Base-by-base conservation (phyloP, 2,113 vertebrate genomes). In the Vimba vimba region DNA sequence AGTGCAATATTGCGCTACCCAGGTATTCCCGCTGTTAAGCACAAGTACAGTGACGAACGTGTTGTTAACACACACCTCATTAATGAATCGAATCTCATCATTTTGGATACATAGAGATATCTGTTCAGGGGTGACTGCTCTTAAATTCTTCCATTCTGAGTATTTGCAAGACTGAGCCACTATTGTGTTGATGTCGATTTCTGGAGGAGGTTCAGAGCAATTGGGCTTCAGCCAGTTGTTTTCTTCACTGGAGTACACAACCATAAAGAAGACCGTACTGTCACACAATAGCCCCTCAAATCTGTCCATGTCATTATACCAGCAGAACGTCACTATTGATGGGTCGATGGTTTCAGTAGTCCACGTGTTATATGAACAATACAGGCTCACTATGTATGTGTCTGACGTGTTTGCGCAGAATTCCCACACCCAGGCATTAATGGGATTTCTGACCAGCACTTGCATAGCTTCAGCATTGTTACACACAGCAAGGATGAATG, bases 281-380 rank as follows among this genome's bases (percentile, higher is more conserved):
- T 92, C 74, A 75, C 95, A 96, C 30, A 96, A 89, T 23, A 92
- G 85, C 1, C 2, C n/a, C 25, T 84, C 88, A 80, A 95, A 86
- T n/a, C 71, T 89, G 17, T 71, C 47, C 27, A 74, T 57, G 76
- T 96, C 95, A 62, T 92, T 86, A 21, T 12, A 89, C 91, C 95
- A 91, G 88, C 95, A 96, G 88, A 95, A 91, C 4, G 87, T 88
- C 78, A 95, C 86, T 25, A 95, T 66, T 23, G 87, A 30, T 0
- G 91, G 21, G 4, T 87, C 88, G 6, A 93, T 79, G 8, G 73
- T 78, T 57, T 89, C 87, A 13, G 43, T 2, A 0, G 86, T 12
- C 95, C 95, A 96, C 36, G 84, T 87, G 1, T 93, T 88, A n/a
- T 95, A 96, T 17, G 1, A 7, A 50, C 95, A 96, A 88, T 92